phyloP scores from a whole-genome alignment of 2,888 invertebrate species.

The Andrena bucephala region DNA sequence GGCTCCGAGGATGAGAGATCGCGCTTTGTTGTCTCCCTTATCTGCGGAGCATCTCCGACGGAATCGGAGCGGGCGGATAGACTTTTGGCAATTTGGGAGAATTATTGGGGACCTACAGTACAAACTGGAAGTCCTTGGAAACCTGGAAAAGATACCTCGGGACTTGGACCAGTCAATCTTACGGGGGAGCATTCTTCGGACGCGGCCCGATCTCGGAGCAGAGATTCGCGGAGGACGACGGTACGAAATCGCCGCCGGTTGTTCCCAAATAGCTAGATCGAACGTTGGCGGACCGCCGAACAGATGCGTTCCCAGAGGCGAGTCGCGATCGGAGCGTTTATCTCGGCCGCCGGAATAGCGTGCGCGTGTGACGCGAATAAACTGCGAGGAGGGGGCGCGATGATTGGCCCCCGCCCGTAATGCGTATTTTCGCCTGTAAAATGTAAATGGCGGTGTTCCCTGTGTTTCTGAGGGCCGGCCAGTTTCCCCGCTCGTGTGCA shows the following conservation, averaged over 20 bases:
- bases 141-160: slow-evolving; percentile 1
- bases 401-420: slow-evolving; percentile 80
- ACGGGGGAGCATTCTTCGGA: not conserved
- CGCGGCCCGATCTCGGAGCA: not conserved
- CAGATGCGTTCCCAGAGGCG: slow-evolving; percentile 37
- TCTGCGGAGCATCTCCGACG: slow-evolving; percentile 17
- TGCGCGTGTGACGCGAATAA: slow-evolving; percentile 70
- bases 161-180: too few species aligned
- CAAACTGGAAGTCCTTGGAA: not conserved
- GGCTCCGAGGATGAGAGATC: slow-evolving; percentile 57
- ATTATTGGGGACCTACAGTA: not conserved
- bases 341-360: slow-evolving; percentile 38
- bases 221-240: not conserved
- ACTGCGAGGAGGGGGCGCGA: slow-evolving; percentile 74
- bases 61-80: not conserved
- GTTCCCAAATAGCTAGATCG: not conserved
- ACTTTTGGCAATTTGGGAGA: not conserved
- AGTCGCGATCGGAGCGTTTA: slow-evolving; percentile 26
- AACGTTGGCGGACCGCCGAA: not conserved
- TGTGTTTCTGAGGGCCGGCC: slow-evolving; percentile 52
- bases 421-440: slow-evolving; percentile 82
- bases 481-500: slow-evolving; percentile 56
- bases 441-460: slow-evolving; percentile 80
- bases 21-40: slow-evolving; percentile 45
- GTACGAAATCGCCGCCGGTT: not conserved